Evolutionary conservation across 2,797 vertebrate genomes (phyloP), one percentile per base, ranked within the genome.

Genomic region (Arrhamphus sclerolepis): DNA sequence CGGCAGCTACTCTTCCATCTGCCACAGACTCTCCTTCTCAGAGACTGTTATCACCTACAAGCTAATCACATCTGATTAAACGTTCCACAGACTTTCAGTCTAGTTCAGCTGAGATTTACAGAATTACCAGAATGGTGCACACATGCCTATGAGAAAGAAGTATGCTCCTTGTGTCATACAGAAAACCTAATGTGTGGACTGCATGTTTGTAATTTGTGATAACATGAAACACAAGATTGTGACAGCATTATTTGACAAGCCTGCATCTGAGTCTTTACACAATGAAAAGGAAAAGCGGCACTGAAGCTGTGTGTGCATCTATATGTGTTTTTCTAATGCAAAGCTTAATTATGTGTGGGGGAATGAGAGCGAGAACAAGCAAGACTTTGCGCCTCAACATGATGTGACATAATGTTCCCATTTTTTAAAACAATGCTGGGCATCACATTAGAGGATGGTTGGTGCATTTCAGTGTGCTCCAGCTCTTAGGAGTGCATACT

Each of bases 1-100:
- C 85, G 44, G 90, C 89, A 87, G 84, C 77, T 67, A 63, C 86
- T 81, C 80, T 78, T 86, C 92, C 92, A 91, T 93, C 91, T 93
- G 92, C 84, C 75, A 75, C 46, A 3, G 53, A 81, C 66, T 63
- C 61, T 77, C 75, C 75, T 56, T 51, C 63, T 71, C 74, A 70
- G 62, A 58, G 63, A 80, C 66, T 52, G 63, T 41, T 53, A 43
- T 61, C 22, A 28, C 66, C 70, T 52, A 49, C 47, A n/a, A 76
- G 63, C 80, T 75, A 55, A 53, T 65, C 71, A 62, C 76, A 18
- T 71, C 68, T 54, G 48, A 83, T 75, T 66, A 54, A 78, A 69
- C 46, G 56, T 47, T 43, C 48, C 34, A 17, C 16, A 28, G 66
- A 68, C 43, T 66, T 46, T 52, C 56, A 49, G 47, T 38, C 48